Base-by-base conservation (phyloP, 2,888 invertebrate species). In the Octonoba sinensis region DNA sequence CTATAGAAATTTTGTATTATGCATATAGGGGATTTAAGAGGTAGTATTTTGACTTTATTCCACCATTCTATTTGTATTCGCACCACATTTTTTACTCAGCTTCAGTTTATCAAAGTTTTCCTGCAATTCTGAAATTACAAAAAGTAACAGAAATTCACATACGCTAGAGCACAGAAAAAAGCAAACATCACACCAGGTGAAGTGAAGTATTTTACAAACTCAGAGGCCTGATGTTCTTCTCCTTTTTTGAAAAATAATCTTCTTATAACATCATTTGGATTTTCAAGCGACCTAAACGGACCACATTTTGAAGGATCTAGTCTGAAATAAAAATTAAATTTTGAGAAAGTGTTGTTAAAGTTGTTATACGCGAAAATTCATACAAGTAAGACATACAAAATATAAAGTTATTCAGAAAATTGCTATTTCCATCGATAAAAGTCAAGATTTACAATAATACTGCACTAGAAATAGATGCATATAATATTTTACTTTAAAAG, bases 121-220 rank as follows among this genome's bases (percentile, higher is more conserved):
- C n/a, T n/a, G n/a, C n/a, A n/a, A n/a, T n/a, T n/a, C n/a, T n/a
- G n/a, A n/a, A n/a, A n/a, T n/a, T n/a, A n/a, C n/a, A n/a, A n/a
- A n/a, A 18, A 20, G 20, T 22, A 20, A 15, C n/a, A 20, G 46
- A 47, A 20, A 54, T 27, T 8, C 13, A 60, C 62, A 60, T 75
- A 82, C 81, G 70, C 69, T n/a, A 82, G 51, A 16, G 74, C 74
- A 70, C 74, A 75, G 46, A 82, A 82, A 22, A 70, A 15, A n/a
- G 81, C 74, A 65, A 75, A 69, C 20, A 82, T 18, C 4, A 75
- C 70, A 36, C 74, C 64, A 57, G 81, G 74, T 15, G 81, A 74
- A 13, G 36, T 57, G 15, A 67, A 3, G 16, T 75, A 75, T 24
- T 59, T 47, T 2, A 75, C 47, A 27, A 66, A 20, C 24, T 66